Conservation (phyloP, 2,888 invertebrate species). For the Polydrusus tereticollis region DNA sequence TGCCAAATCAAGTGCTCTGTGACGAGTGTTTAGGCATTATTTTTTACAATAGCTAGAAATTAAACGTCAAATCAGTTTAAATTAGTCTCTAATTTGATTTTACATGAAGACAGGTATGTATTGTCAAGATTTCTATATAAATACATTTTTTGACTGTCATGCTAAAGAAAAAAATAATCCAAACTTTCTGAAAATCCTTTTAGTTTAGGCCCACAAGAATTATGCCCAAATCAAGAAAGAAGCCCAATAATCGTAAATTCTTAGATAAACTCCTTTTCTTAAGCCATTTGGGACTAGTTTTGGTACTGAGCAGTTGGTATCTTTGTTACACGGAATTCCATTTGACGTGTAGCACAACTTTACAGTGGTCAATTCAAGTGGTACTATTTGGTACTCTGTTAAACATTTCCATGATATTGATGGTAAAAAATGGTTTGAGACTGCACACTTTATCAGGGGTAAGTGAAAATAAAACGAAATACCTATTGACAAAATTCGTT, state of each 20-base stretch:
- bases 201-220: not conserved
- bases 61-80: too few species aligned
- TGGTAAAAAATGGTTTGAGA: slow-evolving; percentile 18
- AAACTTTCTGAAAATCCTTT: too few species aligned
- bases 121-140: too few species aligned
- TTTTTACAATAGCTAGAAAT: too few species aligned
- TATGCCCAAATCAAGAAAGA: slow-evolving; percentile 6
- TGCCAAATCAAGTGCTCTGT: too few species aligned
- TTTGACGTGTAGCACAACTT: not conserved
- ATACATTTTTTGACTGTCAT: too few species aligned
- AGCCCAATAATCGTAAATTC: not conserved
- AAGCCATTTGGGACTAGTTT: slow-evolving; percentile 14
- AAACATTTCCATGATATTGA: slow-evolving; percentile 11
- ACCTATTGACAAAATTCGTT: too few species aligned
- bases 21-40: too few species aligned
- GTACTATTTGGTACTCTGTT: slow-evolving; percentile 8
- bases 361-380: not conserved
- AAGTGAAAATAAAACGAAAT: too few species aligned
- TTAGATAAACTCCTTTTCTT: not conserved
- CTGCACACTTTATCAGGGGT: slow-evolving; percentile 14
- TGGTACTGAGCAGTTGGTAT: slow-evolving; percentile 19
- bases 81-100: too few species aligned
- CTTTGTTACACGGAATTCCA: slow-evolving; percentile 29
- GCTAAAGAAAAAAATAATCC: too few species aligned
- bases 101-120: too few species aligned